A percentile compares a stretch with the other conserved stretches of the same genome.
phyloP scores from a whole-genome alignment of 2,797 vertebrate genomes.

The Myiothlypis coronata region DNA sequence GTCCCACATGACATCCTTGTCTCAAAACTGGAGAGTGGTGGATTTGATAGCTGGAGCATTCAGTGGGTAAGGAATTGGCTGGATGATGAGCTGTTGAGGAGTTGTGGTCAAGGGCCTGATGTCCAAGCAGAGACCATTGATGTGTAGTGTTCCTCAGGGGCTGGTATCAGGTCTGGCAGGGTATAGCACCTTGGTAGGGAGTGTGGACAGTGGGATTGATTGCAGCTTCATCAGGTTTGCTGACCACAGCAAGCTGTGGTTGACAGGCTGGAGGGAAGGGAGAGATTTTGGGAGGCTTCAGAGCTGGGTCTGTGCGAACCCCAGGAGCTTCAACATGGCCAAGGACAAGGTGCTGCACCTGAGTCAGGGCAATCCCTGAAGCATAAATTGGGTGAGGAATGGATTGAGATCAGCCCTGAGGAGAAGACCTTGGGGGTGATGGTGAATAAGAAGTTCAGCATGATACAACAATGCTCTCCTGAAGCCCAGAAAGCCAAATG shows the following conservation, averaged over 20 bases:
- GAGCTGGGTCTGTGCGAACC: not conserved
- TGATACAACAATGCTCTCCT: not conserved
- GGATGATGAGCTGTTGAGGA: not conserved
- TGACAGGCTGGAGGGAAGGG: not conserved
- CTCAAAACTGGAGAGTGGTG: not conserved
- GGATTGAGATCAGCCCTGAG: not conserved
- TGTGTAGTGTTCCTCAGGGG: not conserved
- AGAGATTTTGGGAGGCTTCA: too few species aligned
- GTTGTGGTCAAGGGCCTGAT: not conserved
- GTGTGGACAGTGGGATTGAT: too few species aligned
- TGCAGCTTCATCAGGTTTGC: not conserved
- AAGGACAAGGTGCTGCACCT: not conserved
- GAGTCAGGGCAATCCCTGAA: too few species aligned
- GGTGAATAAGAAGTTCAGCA: not conserved
- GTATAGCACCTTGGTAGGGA: not conserved
- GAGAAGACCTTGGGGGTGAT: not conserved
- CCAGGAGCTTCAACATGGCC: not conserved
- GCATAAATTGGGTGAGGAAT: not conserved
- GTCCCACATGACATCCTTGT: not conserved
- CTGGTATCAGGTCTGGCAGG: rapidly evolving
- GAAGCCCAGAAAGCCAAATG: not conserved
- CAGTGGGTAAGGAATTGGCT: not conserved
- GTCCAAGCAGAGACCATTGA: not conserved
- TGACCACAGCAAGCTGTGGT: too few species aligned
- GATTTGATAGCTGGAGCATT: not conserved